These are phyloP conservation scores for Gymnothorax reevesii DNA, from an alignment of 2,797 vertebrate genomes.

Conservation along the genomic window DNA sequence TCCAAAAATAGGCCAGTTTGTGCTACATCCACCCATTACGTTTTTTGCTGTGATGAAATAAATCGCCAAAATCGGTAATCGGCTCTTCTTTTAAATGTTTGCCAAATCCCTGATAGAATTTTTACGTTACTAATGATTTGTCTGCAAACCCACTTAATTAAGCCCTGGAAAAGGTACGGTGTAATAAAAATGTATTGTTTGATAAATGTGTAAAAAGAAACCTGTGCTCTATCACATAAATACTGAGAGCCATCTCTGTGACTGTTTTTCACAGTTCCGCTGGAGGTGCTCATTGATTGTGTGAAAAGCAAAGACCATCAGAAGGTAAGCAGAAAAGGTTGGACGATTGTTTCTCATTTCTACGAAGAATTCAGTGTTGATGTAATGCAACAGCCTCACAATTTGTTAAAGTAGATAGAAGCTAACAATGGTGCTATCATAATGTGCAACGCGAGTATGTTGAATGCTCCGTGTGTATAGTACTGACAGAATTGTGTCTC, in stretches of 20 bases:
- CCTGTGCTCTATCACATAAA: not conserved
- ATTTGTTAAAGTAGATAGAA: not conserved
- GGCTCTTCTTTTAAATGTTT: not conserved
- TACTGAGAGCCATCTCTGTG: not conserved
- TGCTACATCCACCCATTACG: not conserved
- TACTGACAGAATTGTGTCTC: not conserved
- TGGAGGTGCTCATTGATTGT: constrained; percentile 80
- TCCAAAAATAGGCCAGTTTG: not conserved
- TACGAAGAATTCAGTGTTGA: not conserved
- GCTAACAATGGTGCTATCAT: not conserved
- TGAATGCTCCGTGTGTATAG: not conserved
- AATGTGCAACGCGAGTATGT: not conserved
- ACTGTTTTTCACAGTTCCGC: constrained; percentile 54
- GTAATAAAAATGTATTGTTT: not conserved
- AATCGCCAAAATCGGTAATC: not conserved
- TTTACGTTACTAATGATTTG: not conserved
- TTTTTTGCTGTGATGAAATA: not conserved
- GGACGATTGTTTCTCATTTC: not conserved
- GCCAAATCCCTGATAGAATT: not conserved
- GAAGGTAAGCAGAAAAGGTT: constrained; percentile 70
- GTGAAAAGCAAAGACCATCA: constrained; percentile 82
- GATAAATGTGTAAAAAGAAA: not conserved
- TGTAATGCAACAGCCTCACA: not conserved
- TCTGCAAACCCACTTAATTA: not conserved
- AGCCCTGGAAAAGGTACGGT: not conserved